Percentiles rank a stretch among this genome's conserved stretches.
phyloP scores from a whole-genome alignment of 2,113 vertebrate genomes.

The Engystomops pustulosus region DNA sequence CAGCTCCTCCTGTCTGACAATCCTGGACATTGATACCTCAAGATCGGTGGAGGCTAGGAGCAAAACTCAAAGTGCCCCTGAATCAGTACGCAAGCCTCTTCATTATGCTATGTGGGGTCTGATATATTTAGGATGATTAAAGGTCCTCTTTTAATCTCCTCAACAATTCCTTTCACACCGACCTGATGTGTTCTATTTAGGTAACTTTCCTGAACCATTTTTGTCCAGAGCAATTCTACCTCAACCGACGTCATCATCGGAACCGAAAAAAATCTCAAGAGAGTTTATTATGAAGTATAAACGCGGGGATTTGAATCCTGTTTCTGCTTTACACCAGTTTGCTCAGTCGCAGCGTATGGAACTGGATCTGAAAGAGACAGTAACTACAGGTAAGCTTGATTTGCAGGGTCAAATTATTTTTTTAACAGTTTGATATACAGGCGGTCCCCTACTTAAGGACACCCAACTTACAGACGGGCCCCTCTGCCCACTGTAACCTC shows the following conservation, averaged over 20 bases:
- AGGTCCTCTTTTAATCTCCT: too few relatives aligned
- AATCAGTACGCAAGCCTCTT: too few relatives aligned
- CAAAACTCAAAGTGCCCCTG: too few relatives aligned
- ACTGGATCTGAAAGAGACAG: slow-evolving; percentile 87
- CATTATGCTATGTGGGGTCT: too few relatives aligned
- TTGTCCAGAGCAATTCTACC: slow-evolving; percentile 59
- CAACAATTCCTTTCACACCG: neutral
- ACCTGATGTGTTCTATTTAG: neutral
- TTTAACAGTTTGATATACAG: neutral
- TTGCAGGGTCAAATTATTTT: neutral
- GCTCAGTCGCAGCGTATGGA: slow-evolving; percentile 73
- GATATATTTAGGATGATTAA: too few relatives aligned
- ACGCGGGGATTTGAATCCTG: slow-evolving; percentile 74
- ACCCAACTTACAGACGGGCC: too few relatives aligned
- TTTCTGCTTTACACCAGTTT: slow-evolving; percentile 85
- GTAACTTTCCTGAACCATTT: slow-evolving; percentile 64
- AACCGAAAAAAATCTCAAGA: slow-evolving; percentile 65
- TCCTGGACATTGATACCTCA: too few relatives aligned
- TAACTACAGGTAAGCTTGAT: slow-evolving; percentile 76
- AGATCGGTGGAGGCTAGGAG: too few relatives aligned
- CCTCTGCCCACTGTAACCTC: too few relatives aligned
- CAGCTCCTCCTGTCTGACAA: too few relatives aligned
- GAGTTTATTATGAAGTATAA: slow-evolving; percentile 77
- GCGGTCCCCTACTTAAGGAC: too few relatives aligned
- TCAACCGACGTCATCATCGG: slow-evolving; percentile 52